Evolutionary conservation across 2,797 vertebrate species (phyloP).

Genomic region (Micrastur ruficollis): DNA sequence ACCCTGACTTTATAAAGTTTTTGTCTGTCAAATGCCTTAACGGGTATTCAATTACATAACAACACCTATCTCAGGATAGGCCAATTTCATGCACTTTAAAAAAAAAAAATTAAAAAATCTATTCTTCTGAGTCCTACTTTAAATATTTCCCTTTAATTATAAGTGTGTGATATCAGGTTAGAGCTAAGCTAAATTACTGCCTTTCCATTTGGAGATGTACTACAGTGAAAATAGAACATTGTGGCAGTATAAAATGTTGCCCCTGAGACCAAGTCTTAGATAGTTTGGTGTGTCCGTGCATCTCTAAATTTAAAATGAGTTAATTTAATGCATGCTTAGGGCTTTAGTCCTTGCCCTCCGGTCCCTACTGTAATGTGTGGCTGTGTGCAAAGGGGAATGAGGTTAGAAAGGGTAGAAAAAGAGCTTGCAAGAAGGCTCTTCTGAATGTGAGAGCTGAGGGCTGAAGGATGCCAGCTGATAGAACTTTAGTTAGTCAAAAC

Average conservation of each 20-base stretch:
- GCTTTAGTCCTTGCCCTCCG: slow-evolving; percentile 1
- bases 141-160: slow-evolving; percentile 27
- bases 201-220: background rate
- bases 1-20: background rate
- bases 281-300: background rate
- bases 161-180: background rate
- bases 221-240: background rate
- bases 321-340: slow-evolving; percentile 30
- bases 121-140: background rate
- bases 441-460: background rate
- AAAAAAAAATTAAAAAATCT: background rate
- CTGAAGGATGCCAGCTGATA: background rate
- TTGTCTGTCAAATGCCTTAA: background rate
- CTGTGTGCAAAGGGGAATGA: background rate
- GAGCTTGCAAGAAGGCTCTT: background rate
- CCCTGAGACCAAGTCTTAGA: background rate
- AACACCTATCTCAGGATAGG: background rate
- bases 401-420: background rate
- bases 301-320: slow-evolving; percentile 34
- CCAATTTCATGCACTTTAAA: background rate
- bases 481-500: background rate
- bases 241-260: background rate
- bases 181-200: background rate
- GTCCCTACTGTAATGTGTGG: background rate
- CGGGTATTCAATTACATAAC: background rate